These are phyloP conservation scores for Watsonalla binaria DNA, from an alignment of 2,888 invertebrate genomes.

Conservation along the genomic window DNA sequence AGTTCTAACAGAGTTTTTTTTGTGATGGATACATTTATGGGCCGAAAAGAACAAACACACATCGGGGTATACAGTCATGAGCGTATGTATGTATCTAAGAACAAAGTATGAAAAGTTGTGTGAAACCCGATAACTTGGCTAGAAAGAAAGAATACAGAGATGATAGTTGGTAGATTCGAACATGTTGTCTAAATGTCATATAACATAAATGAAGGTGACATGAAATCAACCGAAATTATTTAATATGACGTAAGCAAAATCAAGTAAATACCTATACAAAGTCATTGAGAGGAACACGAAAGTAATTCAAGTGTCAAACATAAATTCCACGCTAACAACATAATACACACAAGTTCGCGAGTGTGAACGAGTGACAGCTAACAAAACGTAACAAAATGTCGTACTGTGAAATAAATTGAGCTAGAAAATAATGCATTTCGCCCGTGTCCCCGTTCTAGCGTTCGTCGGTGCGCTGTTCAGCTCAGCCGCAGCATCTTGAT, in stretches of 20 bases:
- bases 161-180: too few relatives aligned
- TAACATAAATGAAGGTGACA: too few relatives aligned
- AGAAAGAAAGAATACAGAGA: too few relatives aligned
- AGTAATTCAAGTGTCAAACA: conserved; percentile 5
- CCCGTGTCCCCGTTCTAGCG: conserved; percentile 52
- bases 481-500: conserved; percentile 64
- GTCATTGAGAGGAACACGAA: not conserved
- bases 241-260: not conserved
- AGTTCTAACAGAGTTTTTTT: too few relatives aligned
- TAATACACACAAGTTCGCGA: conserved; percentile 26
- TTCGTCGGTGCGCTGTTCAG: conserved; percentile 41
- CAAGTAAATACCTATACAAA: not conserved
- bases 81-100: too few relatives aligned
- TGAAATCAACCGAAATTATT: too few relatives aligned
- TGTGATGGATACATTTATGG: too few relatives aligned
- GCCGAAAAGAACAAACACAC: too few relatives aligned
- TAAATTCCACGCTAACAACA: conserved; percentile 26
- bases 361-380: conserved; percentile 61
- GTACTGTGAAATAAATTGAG: conserved; percentile 61
- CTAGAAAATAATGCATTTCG: conserved; percentile 68
- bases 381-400: conserved; percentile 70
- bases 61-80: too few relatives aligned
- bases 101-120: too few relatives aligned
- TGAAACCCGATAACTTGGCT: too few relatives aligned
- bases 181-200: too few relatives aligned